phyloP scores from a whole-genome alignment of 2,888 invertebrate genomes.

The Unio delphinus region DNA sequence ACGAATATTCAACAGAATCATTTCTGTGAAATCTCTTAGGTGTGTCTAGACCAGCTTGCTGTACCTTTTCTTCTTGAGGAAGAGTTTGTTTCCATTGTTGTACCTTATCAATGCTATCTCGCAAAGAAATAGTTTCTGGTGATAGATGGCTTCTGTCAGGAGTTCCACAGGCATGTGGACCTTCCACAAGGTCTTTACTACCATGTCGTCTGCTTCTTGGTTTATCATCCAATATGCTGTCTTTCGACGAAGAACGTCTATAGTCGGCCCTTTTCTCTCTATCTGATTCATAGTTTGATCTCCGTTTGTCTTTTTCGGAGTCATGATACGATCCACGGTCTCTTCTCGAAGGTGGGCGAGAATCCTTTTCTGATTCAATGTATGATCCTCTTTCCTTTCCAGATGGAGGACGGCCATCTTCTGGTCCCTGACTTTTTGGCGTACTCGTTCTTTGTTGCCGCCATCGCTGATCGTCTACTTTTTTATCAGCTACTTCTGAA shows the following conservation, averaged over 20 bases:
- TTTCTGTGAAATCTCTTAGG: conserved; percentile 36
- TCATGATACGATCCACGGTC: conserved; percentile 27
- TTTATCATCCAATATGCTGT: conserved; percentile 57
- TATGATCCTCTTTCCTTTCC: conserved; percentile 25
- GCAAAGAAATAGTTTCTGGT: conserved; percentile 61
- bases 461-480: conserved; percentile 21
- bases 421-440: conserved; percentile 41
- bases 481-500: conserved; percentile 33
- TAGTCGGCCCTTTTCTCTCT: conserved; percentile 32
- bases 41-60: conserved; percentile 30
- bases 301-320: conserved; percentile 27
- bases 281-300: conserved; percentile 38
- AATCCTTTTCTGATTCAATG: conserved; percentile 15
- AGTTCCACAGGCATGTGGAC: conserved; percentile 24
- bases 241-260: conserved; percentile 59
- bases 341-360: conserved; percentile 19
- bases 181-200: conserved; percentile 56
- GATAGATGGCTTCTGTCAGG: conserved; percentile 50
- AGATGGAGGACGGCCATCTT: conserved; percentile 25
- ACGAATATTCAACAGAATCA: conserved; percentile 51
- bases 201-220: conserved; percentile 49
- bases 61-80: conserved; percentile 31
- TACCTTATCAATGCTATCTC: conserved; percentile 70
- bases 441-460: conserved; percentile 54
- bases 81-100: conserved; percentile 67